phyloP scores from a whole-genome alignment of 2,113 vertebrate species.

The Notothenia coriiceps region DNA sequence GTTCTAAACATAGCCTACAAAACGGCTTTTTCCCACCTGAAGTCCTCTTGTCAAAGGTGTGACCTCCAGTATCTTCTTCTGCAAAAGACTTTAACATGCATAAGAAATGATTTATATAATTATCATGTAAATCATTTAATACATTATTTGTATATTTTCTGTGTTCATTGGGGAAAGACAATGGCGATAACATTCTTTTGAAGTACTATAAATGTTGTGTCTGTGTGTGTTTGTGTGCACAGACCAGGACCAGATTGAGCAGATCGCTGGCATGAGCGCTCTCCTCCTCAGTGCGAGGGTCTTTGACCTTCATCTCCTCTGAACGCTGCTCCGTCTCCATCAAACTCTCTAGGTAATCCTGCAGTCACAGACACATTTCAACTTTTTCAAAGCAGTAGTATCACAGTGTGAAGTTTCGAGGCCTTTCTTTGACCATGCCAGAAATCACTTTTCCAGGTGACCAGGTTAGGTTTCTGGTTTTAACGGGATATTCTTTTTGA shows the following conservation, averaged over 20 bases:
- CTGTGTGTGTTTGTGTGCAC: slow-evolving; percentile 27
- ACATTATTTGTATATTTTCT: background rate
- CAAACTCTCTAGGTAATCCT: slow-evolving; percentile 89
- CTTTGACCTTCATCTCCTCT: slow-evolving; percentile 86
- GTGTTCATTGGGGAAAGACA: background rate
- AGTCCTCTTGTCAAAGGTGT: slow-evolving; percentile 42
- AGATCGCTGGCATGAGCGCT: slow-evolving; percentile 81
- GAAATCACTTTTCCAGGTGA: no score
- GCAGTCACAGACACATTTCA: slow-evolving; percentile 11
- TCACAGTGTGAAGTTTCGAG: no score
- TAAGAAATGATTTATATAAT: background rate
- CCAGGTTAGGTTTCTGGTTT: no score
- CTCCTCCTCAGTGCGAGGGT: slow-evolving; percentile 86
- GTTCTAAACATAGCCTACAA: background rate
- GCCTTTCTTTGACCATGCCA: no score
- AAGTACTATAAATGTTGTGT: background rate
- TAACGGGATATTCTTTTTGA: no score
- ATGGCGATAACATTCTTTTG: no score
- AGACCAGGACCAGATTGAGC: slow-evolving; percentile 85
- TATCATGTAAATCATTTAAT: background rate
- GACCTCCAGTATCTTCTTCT: slow-evolving; percentile 70
- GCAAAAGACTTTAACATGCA: slow-evolving; percentile 84
- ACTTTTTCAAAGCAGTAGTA: background rate
- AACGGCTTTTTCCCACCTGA: slow-evolving; percentile 39
- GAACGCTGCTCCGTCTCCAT: slow-evolving; percentile 84